Base-by-base conservation (phyloP, 1,140 invertebrate species). In the Pseudomyrmex dendroicus region DNA sequence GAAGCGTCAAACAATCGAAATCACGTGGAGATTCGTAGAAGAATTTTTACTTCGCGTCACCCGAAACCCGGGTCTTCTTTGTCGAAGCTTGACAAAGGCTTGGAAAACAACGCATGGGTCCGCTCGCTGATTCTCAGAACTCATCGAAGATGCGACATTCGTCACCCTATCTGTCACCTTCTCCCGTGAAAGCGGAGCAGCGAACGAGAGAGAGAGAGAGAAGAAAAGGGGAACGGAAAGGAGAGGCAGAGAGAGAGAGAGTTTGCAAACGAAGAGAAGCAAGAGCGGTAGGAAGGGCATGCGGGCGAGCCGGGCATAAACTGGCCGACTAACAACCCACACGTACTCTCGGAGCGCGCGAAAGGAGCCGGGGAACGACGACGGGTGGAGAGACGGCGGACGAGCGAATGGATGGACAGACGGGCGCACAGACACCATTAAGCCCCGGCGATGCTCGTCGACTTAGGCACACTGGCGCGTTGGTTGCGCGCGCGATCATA, bases 241-340 rank as follows among this genome's bases (percentile, higher is more conserved):
- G 35, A 35, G 35, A 56, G n/a, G 54, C 12, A 15, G 54, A n/a
- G n/a, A n/a, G 13, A n/a, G 48, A 9, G 9, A 48, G 44, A 70
- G 76, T 80, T 80, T 80, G 66, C 76, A 80, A 87, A 83, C 78
- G 52, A 62, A 62, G 68, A 89, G 78, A 91, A 89, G 83, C 83
- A 88, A 90, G 87, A 83, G 88, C 82, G 72, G 88, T 90, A 89
- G 89, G 86, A 89, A 89, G 87, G 76, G 87, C 63, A 90, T 85
- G 88, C 84, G 86, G 83, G 84, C 77, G 87, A 91, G 87, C 66
- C 74, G 85, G 82, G 89, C 90, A 93, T 92, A 93, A 93, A 93
- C 91, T 93, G 91, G 86, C 87, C 89, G 90, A 91, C 92, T 92
- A 93, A 92, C 92, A 93, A 93, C 93, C 84, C 86, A 87, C 85